phyloP scores from a whole-genome alignment of 2,797 vertebrate genomes.

The Dendrocincla tyrannina region DNA sequence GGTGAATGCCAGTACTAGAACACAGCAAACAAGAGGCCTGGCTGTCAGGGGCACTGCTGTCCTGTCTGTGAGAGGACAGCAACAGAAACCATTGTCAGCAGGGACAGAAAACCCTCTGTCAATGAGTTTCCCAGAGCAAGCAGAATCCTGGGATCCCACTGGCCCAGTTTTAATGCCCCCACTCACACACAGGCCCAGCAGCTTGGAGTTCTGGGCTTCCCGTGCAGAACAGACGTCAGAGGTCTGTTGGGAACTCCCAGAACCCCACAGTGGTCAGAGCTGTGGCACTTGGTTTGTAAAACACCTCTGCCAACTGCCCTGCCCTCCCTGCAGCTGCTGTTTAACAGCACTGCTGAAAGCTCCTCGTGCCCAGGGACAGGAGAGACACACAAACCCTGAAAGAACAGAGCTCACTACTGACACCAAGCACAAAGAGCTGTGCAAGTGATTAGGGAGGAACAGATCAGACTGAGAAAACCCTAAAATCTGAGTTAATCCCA shows the following conservation, averaged over 20 bases:
- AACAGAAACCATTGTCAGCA: not conserved
- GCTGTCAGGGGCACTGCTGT: not conserved
- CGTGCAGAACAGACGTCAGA: not conserved
- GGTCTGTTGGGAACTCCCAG: not conserved
- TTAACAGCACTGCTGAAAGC: not conserved
- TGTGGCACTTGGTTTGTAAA: not conserved
- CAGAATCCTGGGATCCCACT: not conserved
- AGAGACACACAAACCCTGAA: not conserved
- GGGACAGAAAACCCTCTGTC: not conserved
- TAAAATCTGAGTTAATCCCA: not conserved
- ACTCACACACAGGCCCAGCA: not conserved
- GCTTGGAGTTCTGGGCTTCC: not conserved
- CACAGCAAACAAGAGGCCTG: conserved; percentile 12
- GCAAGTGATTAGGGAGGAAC: not conserved
- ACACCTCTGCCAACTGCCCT: not conserved
- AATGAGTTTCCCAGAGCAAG: not conserved
- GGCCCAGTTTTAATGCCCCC: not conserved
- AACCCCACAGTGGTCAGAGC: not conserved
- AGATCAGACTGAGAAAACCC: not conserved
- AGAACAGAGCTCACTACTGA: not conserved
- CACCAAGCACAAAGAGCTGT: not conserved
- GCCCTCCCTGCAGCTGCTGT: not conserved
- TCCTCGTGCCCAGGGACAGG: not conserved
- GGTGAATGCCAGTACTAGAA: not conserved
- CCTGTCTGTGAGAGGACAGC: not conserved